Evolutionary conservation across 2,113 vertebrate genomes (phyloP), one percentile per base, ranked within the genome.

Genomic region (Phylloscopus trochilus): DNA sequence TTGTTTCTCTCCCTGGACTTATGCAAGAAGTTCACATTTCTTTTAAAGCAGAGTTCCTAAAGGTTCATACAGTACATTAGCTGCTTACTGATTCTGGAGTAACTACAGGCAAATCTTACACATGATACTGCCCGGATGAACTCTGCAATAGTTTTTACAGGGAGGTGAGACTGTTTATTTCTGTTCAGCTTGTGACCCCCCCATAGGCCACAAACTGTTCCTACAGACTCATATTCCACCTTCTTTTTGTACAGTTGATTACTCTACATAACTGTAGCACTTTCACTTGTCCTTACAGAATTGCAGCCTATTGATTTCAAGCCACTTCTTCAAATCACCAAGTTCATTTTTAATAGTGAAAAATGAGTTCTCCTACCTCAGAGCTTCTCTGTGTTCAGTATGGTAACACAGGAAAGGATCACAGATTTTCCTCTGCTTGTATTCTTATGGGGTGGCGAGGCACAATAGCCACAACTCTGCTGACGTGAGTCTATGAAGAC

Each of bases 291-390:
- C 91, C 80, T 68, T 83, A 59, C 80, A 84, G 76, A 93, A 95
- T 94, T 93, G 73, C 66, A 87, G 55, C 79, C 68, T 94, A 89
- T 95, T 90, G 92, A 93, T 97, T 96, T 93, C 69, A 89, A 87
- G 74, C 68, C 18, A 44, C 47, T 83, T 75, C 73, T 95, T 90
- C 64, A 84, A 94, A 78, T 70, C 52, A 47, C 55, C 52, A 68
- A 21, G 33, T 83, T 90, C n/a, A 75, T 95, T 95, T 96, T 92
- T 94, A 95, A 94, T 80, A 72, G 52, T 81, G 88, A 92, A 95
- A 94, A 95, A 96, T 83, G 63, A 91, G 68, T 37, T 86, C 83
- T 83, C 4, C 53, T 88, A 19, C 55, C 59, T 93, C 47, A 74
- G 39, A 81, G 24, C 21, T 23, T 64, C 30, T 62, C 67, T 70